Evolutionary conservation across 2,888 invertebrate genomes (phyloP).

Genomic region (Hirtodrosophila confusa): DNA sequence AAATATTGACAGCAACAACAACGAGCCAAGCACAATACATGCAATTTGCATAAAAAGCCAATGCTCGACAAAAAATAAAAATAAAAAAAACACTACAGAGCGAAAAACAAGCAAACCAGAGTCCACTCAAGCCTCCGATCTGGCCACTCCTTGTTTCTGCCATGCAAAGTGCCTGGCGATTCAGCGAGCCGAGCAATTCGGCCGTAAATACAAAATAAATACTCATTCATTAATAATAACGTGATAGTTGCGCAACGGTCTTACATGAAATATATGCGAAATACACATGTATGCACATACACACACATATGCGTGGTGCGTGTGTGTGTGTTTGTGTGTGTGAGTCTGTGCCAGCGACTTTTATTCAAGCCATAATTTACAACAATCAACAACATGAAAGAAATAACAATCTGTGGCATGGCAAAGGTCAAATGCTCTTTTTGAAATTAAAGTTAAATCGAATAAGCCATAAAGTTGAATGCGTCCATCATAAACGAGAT

Average conservation of each 20-base stretch:
- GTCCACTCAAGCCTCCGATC: constrained; percentile 25
- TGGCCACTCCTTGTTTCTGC: constrained; percentile 5
- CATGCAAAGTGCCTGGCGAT: constrained; percentile 32
- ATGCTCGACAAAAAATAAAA: constrained; percentile 24
- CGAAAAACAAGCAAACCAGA: constrained; percentile 23
- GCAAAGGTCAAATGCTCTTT: constrained; percentile 48
- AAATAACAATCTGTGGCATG: constrained; percentile 38
- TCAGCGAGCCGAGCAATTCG: constrained; percentile 57
- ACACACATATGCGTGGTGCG: constrained; percentile 2
- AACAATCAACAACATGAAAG: constrained; percentile 49
- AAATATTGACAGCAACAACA: constrained; percentile 61
- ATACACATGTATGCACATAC: constrained; percentile 12
- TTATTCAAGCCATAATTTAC: constrained; percentile 73
- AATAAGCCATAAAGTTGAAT: constrained; percentile 5
- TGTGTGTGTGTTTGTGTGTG: constrained; percentile 1
- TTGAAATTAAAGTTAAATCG: background rate
- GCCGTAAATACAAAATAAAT: constrained; percentile 77
- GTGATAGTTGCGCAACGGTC: constrained; percentile 65
- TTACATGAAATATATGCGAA: constrained; percentile 27
- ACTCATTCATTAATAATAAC: constrained; percentile 78
- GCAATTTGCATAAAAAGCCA: constrained; percentile 70
- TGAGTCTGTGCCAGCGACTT: constrained; percentile 54
- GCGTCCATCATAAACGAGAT: constrained; percentile 12
- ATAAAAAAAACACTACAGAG: constrained; percentile 1
- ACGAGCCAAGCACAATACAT: constrained; percentile 47